A percentile compares a stretch with the other conserved stretches of the same genome.
phyloP scores from a whole-genome alignment of 2,113 vertebrate genomes.

The Porphyrio hochstetteri region DNA sequence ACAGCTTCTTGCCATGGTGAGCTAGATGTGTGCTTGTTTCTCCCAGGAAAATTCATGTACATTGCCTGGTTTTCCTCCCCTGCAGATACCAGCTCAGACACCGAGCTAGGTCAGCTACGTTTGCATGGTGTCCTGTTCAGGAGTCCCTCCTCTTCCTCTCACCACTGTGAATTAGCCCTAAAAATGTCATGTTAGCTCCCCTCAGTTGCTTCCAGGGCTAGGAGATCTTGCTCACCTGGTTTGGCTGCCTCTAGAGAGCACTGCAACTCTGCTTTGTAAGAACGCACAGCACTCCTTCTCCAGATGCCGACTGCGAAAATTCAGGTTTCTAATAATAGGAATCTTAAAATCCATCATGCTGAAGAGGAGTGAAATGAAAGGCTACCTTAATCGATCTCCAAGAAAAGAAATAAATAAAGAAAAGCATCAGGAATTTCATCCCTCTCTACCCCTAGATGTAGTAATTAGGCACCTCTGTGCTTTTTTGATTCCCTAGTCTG shows the following conservation, averaged over 20 bases:
- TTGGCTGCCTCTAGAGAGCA: constrained; percentile 21
- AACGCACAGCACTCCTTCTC: fast-evolving
- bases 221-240: background rate
- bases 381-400: background rate
- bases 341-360: background rate
- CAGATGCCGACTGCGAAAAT: background rate
- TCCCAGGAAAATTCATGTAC: background rate
- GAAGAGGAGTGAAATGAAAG: background rate
- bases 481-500: background rate
- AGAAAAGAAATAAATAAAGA: no score
- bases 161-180: background rate
- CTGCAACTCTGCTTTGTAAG: background rate
- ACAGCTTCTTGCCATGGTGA: background rate
- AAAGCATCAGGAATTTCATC: background rate
- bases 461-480: background rate
- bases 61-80: background rate
- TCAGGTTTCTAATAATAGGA: background rate
- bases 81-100: background rate
- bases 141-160: background rate
- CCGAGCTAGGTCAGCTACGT: background rate
- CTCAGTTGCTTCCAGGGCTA: background rate
- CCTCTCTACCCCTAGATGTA: background rate
- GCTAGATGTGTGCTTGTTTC: background rate
- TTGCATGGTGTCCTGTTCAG: background rate
- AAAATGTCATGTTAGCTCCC: fast-evolving